Evolutionary conservation across 2,797 vertebrate species (phyloP), one percentile per base, ranked within the genome.

Genomic region (Saguinus oedipus): DNA sequence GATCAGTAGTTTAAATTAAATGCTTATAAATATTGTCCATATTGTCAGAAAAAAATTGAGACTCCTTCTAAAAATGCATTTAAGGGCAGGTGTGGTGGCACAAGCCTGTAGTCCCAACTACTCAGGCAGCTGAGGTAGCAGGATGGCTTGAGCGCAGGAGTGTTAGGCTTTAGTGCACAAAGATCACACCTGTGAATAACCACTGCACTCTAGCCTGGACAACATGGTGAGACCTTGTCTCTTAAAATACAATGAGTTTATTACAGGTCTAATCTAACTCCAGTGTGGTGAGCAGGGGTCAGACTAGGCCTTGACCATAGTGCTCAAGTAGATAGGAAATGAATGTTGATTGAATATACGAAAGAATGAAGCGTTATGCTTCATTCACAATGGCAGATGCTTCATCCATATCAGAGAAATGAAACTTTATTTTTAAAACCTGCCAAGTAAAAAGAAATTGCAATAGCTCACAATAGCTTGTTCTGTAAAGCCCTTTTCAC

Each of bases 371-470:
- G 55, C 14, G 8, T n/a, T 14, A 0, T 5, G 11, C 55, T 59
- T 10, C 17, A 30, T 74, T 79, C 30, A 20, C 33, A 36, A 82
- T 24, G 42, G 33, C 4, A 4, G 30, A 13, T 53, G 7, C 30
- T 61, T 76, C 33, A 15, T 86, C 42, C 75, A 14, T 33, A 14
- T 68, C n/a, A 48, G 53, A 79, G 72, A n/a, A 93, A 48, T 68
- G 27, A 91, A 55, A 57, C 84, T n/a, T 91, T 50, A 48, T n/a
- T 72, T 78, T 26, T 90, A 78, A 78, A 90, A 14, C 53, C 68
- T 61, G 4, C 78, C 81, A 64, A 55, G 39, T 80, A 39, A 48
- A 81, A 85, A 86, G 12, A 68, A 84, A 70, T 14, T 30, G 8
- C 27, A 22, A 2, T 39, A 10, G 80, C 36, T 82, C 72, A 19